Evolutionary conservation across 1,140 invertebrate species (phyloP).

Genomic region (Lepidurus apus): DNA sequence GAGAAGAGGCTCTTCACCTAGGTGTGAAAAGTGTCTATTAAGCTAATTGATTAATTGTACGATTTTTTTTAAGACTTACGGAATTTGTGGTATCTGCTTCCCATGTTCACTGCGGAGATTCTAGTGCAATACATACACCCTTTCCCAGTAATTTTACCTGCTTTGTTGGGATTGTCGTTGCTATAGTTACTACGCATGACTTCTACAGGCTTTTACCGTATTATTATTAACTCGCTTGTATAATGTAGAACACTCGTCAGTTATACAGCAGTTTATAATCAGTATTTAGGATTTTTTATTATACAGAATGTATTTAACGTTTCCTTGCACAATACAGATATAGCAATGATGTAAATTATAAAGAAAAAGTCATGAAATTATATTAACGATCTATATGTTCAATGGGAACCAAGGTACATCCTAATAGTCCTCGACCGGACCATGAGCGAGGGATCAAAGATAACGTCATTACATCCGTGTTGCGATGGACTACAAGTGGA

Average conservation of each 20-base stretch:
- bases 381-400: constrained; percentile 50
- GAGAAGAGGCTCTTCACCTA: not conserved
- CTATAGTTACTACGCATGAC: constrained; percentile 12
- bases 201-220: not conserved
- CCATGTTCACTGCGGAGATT: not conserved
- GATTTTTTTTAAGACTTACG: not conserved
- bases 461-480: constrained; percentile 48
- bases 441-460: constrained; percentile 62
- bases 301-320: not conserved
- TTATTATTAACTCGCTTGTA: not conserved
- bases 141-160: not conserved
- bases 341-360: not conserved
- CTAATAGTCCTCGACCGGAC: constrained; percentile 66
- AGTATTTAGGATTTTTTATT: no score
- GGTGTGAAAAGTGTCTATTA: not conserved
- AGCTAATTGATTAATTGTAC: not conserved
- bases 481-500: constrained; percentile 56
- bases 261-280: no score
- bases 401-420: constrained; percentile 61
- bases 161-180: not conserved
- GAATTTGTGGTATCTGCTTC: not conserved
- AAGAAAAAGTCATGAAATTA: not conserved
- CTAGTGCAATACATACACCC: not conserved
- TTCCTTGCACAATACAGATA: not conserved
- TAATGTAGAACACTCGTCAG: not conserved